These are phyloP conservation scores for Apodemia duryi DNA, from an alignment of 2,888 invertebrate genomes.

Conservation along the genomic window DNA sequence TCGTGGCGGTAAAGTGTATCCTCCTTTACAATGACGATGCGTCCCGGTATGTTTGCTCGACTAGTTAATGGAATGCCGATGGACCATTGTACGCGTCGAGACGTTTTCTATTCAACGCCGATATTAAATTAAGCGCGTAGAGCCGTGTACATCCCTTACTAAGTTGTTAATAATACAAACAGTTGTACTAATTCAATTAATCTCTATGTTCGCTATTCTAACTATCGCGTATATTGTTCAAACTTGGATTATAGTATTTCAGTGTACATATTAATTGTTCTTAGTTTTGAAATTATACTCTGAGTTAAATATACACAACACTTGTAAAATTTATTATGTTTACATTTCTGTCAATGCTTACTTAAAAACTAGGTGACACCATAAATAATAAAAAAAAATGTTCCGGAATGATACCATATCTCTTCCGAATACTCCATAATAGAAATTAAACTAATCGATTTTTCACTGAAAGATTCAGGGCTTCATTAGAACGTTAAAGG, in stretches of 20 bases:
- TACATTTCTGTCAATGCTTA: neutral
- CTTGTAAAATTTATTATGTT: neutral
- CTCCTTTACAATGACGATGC: slow-evolving; percentile 52
- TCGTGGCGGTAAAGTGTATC: slow-evolving; percentile 20
- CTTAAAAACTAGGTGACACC: neutral
- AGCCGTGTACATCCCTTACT: slow-evolving; percentile 47
- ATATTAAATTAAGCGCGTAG: slow-evolving; percentile 60
- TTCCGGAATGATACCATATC: no score
- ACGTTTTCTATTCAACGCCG: slow-evolving; percentile 65
- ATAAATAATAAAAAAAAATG: no score
- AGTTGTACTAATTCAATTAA: slow-evolving; percentile 33
- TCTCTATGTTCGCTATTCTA: slow-evolving; percentile 20
- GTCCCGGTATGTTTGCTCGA: slow-evolving; percentile 62
- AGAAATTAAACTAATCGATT: slow-evolving; percentile 4
- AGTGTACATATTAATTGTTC: neutral
- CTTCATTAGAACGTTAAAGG: slow-evolving; percentile 28
- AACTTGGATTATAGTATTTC: slow-evolving; percentile 11
- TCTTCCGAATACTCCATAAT: no score
- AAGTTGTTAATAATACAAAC: slow-evolving; percentile 47
- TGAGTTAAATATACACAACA: neutral
- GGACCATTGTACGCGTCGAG: slow-evolving; percentile 60
- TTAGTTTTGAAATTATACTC: slow-evolving; percentile 3
- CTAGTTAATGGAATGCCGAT: slow-evolving; percentile 75
- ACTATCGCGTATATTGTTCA: slow-evolving; percentile 13
- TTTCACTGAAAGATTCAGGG: slow-evolving; percentile 15